phyloP scores from a whole-genome alignment of 2,113 vertebrate species.

The Salvelinus namaycush region DNA sequence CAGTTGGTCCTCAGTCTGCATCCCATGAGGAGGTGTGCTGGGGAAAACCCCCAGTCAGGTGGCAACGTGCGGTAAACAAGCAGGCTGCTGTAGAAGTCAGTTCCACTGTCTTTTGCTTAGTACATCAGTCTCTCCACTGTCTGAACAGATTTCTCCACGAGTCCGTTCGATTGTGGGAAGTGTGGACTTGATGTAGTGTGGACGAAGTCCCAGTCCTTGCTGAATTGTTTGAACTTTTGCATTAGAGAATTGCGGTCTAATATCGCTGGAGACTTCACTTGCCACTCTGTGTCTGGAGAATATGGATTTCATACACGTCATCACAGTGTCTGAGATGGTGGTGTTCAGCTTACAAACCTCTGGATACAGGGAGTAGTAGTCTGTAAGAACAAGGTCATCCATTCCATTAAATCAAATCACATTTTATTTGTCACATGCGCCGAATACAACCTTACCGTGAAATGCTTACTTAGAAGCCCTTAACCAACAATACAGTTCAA shows the following conservation, averaged over 20 bases:
- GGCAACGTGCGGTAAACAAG: not conserved
- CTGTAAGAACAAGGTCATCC: slow-evolving; percentile 4
- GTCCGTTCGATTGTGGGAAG: not conserved
- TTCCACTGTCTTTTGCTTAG: slow-evolving; percentile 15
- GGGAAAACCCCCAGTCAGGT: not conserved
- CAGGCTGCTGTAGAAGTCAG: slow-evolving; percentile 8
- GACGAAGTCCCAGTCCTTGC: not conserved
- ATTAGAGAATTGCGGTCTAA: not conserved
- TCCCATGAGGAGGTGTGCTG: slow-evolving; percentile 24
- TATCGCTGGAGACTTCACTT: not conserved
- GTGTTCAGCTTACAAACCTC: not conserved
- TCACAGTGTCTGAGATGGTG: not conserved
- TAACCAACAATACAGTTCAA: too few relatives aligned
- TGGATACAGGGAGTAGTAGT: slow-evolving; percentile 9
- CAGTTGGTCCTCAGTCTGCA: not conserved
- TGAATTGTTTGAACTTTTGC: not conserved
- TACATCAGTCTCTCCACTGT: slow-evolving; percentile 5
- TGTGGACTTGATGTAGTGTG: slow-evolving; percentile 17
- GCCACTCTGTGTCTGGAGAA: not conserved
- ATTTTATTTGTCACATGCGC: too few relatives aligned
- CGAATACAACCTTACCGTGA: too few relatives aligned
- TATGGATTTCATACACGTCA: not conserved
- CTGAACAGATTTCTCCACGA: not conserved
- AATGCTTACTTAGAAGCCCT: too few relatives aligned
- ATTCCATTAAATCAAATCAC: not conserved